Percentiles rank a stretch among this genome's conserved stretches.
phyloP scores from a whole-genome alignment of 2,113 vertebrate genomes.

The Pterocles orientalis region DNA sequence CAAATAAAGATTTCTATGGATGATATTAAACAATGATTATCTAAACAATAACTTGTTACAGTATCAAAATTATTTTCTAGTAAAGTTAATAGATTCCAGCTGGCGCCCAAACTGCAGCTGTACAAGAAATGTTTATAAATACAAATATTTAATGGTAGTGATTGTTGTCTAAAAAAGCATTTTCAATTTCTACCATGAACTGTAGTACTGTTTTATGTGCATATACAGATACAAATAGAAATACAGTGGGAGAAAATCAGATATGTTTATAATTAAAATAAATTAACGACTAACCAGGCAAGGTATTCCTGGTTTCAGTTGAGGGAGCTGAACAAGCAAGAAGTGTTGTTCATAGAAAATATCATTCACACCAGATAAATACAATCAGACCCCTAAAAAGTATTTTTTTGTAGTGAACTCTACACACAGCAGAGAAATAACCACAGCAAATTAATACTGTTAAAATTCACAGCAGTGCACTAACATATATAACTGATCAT shows the following conservation, averaged over 20 bases:
- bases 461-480: background rate
- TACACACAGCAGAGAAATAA: background rate
- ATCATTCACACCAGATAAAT: background rate
- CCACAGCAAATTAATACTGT: background rate
- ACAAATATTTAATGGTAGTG: background rate
- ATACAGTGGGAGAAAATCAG: background rate
- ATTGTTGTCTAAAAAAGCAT: background rate
- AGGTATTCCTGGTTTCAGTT: background rate
- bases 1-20: background rate
- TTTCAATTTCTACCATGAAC: background rate
- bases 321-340: background rate
- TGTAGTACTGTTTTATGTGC: background rate
- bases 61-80: background rate
- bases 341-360: background rate
- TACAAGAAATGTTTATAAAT: background rate
- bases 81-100: background rate
- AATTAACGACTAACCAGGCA: background rate
- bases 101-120: background rate
- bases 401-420: background rate
- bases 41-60: background rate
- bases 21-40: background rate
- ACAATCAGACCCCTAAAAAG: background rate
- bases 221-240: background rate
- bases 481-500: background rate
- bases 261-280: background rate